Evolutionary conservation across 2,888 invertebrate species (phyloP).

Genomic region (Pecten maximus): DNA sequence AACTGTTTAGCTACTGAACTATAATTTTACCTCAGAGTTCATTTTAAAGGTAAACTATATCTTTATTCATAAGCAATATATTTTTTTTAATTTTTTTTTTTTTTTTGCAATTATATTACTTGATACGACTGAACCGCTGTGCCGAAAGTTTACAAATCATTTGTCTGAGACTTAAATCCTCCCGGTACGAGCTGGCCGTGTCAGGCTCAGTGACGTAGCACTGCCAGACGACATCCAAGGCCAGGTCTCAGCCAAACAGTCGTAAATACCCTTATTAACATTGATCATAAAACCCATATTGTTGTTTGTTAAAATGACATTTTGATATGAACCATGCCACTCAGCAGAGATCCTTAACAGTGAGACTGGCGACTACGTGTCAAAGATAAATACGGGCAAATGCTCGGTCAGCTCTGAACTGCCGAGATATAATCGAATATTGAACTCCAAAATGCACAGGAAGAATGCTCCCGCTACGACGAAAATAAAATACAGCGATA

Average conservation of each 20-base stretch:
- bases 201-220: not conserved
- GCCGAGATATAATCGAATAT: not conserved
- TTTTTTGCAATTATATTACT: too few relatives aligned
- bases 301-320: conserved; percentile 30
- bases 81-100: too few relatives aligned
- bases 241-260: not conserved
- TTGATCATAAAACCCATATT: conserved; percentile 21
- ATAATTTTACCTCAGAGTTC: too few relatives aligned
- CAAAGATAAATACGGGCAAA: not conserved
- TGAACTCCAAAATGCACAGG: not conserved
- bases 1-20: too few relatives aligned
- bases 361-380: not conserved
- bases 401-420: not conserved
- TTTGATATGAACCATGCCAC: conserved; percentile 35
- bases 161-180: not conserved
- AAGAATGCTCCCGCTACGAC: not conserved
- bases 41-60: too few relatives aligned
- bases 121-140: not conserved
- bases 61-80: too few relatives aligned
- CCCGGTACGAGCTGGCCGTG: not conserved
- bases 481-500: not conserved
- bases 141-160: not conserved
- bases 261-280: conserved; percentile 1
- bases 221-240: not conserved
- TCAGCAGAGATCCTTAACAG: not conserved